Percentiles rank a stretch among this genome's conserved stretches.
These are phyloP conservation scores for Isurus oxyrinchus DNA, from an alignment of 2,113 vertebrate genomes.

Conservation along the genomic window DNA sequence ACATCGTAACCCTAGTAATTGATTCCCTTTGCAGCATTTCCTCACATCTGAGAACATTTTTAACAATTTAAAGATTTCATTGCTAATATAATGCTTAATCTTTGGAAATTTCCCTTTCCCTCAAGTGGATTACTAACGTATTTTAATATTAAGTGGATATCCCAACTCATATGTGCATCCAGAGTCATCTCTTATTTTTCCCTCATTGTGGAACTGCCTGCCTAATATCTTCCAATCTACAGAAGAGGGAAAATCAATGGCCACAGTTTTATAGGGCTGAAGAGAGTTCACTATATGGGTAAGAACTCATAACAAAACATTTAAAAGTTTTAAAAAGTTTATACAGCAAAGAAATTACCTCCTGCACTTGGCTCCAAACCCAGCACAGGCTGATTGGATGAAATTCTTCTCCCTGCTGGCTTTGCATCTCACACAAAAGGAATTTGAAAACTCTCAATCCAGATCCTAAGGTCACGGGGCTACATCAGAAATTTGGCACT, in stretches of 20 bases:
- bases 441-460: conserved; percentile 7
- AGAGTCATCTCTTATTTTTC: not conserved
- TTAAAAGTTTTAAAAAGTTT: not conserved
- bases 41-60: not conserved
- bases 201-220: not conserved
- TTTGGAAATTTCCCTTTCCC: not conserved
- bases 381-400: not conserved
- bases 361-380: not conserved
- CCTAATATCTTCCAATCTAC: not conserved
- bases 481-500: not conserved
- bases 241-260: not conserved
- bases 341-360: not conserved
- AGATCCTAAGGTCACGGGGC: not conserved
- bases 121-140: not conserved
- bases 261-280: not conserved
- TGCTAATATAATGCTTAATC: not conserved
- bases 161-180: not conserved
- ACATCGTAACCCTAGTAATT: not conserved
- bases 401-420: not conserved
- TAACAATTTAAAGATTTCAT: not conserved
- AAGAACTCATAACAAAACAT: not conserved
- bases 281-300: not conserved
- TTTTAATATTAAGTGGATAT: not conserved
- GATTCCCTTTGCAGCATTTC: not conserved
- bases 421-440: conserved; percentile 8